Evolutionary conservation across 2,797 vertebrate genomes (phyloP).

Genomic region (Takifugu rubripes): DNA sequence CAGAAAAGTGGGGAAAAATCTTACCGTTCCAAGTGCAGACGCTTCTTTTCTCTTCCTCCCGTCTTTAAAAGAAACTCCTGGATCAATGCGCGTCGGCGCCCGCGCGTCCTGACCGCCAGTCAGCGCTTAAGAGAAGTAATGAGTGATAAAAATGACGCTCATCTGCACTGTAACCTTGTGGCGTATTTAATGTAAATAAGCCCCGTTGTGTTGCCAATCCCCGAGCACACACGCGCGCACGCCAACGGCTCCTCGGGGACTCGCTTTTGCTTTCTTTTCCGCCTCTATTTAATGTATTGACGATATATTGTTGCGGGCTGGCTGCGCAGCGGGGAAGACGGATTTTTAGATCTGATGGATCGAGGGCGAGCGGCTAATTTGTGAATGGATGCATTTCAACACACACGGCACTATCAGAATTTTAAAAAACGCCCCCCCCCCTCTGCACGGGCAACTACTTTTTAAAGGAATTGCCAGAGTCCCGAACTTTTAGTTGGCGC

Average conservation of each 20-base stretch:
- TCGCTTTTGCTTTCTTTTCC: constrained; percentile 69
- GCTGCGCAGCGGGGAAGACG: constrained; percentile 79
- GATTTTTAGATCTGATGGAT: constrained; percentile 92
- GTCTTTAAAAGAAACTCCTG: constrained; percentile 82
- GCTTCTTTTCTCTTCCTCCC: constrained; percentile 74
- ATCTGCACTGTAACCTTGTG: constrained; percentile 99
- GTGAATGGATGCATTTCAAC: constrained; percentile 53
- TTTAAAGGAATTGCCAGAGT: constrained; percentile 76
- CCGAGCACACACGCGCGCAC: constrained; percentile 85
- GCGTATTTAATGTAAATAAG: constrained; percentile 99
- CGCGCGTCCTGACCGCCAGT: constrained; percentile 86
- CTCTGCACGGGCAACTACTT: constrained; percentile 62
- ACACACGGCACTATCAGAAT: constrained; percentile 77
- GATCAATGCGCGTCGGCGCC: constrained; percentile 79
- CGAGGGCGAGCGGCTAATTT: constrained; percentile 76
- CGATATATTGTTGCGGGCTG: constrained; percentile 87
- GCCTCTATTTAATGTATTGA: constrained; percentile 67
- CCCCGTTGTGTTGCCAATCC: constrained; percentile 95
- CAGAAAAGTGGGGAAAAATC: constrained; percentile 64
- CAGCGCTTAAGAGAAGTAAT: constrained; percentile 96
- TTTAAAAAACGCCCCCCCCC: constrained; percentile 21
- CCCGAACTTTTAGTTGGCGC: constrained; percentile 84
- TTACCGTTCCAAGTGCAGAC: constrained; percentile 88
- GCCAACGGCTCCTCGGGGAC: constrained; percentile 85
- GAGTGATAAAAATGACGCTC: constrained; percentile 98